Conservation (phyloP, 2,113 vertebrate genomes). For the Turnix velox region DNA sequence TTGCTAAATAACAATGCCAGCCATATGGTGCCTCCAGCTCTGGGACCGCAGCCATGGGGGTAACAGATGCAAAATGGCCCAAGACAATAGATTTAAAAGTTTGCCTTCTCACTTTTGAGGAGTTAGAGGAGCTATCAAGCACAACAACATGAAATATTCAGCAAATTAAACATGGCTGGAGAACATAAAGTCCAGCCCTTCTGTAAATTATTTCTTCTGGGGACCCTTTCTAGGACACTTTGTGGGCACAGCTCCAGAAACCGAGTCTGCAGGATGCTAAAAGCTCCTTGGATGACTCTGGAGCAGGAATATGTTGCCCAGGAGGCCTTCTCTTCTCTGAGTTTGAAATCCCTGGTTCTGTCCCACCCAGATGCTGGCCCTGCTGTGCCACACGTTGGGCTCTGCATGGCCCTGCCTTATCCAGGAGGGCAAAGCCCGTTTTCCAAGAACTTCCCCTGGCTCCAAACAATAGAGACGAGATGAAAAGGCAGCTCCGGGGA, state of each 20-base stretch:
- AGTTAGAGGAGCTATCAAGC: slow-evolving; percentile 9
- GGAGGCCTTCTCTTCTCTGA: not conserved
- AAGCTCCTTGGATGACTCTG: not conserved
- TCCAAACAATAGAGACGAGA: not conserved
- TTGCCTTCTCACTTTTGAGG: slow-evolving; percentile 16
- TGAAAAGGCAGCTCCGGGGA: not conserved
- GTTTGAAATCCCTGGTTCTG: not conserved
- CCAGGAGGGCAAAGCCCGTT: not conserved
- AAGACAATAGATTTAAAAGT: slow-evolving; percentile 51
- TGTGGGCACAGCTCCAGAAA: not conserved
- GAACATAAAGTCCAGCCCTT: not conserved
- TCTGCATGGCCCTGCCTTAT: not conserved
- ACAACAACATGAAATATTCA: not conserved
- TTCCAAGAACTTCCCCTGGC: not conserved
- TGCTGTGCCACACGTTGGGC: not conserved
- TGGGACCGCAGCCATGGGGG: slow-evolving; percentile 48
- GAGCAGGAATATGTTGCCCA: not conserved
- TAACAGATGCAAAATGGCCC: slow-evolving; percentile 54
- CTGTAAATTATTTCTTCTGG: not conserved
- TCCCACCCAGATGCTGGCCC: not conserved
- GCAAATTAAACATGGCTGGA: not conserved
- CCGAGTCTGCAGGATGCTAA: not conserved
- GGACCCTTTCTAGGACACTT: not conserved
- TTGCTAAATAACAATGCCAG: not conserved
- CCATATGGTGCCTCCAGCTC: slow-evolving; percentile 51